Base-by-base conservation (phyloP, 2,888 invertebrate genomes). In the Meteorus cinctellus region DNA sequence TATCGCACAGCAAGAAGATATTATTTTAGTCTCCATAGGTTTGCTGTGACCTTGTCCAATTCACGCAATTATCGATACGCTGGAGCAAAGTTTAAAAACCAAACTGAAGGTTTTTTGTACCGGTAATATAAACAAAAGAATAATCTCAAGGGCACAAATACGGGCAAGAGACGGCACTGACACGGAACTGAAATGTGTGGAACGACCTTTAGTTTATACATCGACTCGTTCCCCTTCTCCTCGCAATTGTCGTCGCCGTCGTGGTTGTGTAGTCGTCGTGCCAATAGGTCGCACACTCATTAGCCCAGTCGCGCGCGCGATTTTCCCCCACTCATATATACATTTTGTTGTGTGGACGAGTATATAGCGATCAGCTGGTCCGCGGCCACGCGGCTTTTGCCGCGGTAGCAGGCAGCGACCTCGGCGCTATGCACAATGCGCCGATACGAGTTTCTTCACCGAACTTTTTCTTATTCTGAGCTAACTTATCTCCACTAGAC, bases 291-390 rank as follows among this genome's bases (percentile, higher is more conserved):
- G 88, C 86, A 87, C 87, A 85, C 87, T 88, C 87, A 87, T 88
- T 88, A 88, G 88, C 86, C 87, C 86, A 86, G 86, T 86, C 85
- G 87, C 86, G 86, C 86, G 85, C 86, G 86, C 87, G 85, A 84
- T 82, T 85, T 86, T 80, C 79, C 84, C 82, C 80, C 90, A 90
- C 90, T 90, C 92, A 92, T 92, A 92, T 55, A 55, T 19, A 55
- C n/a, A 19, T 19, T 55, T 19, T 19, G 55, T 55, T 55, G 8
- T 19, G 55, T 55, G 55, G 19, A 8, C 55, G 19, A 8, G 19
- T 19, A 55, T 55, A 55, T 55, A 55, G 55, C 92, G 92, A 93
- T 93, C 93, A 89, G 90, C 91, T 91, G 91, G 88, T 87, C 90
- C 86, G 91, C 74, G 29, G 67, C 75, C 71, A 73, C 72, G 66